Base-by-base conservation (phyloP, 2,888 invertebrate species). In the Belgica antarctica region DNA sequence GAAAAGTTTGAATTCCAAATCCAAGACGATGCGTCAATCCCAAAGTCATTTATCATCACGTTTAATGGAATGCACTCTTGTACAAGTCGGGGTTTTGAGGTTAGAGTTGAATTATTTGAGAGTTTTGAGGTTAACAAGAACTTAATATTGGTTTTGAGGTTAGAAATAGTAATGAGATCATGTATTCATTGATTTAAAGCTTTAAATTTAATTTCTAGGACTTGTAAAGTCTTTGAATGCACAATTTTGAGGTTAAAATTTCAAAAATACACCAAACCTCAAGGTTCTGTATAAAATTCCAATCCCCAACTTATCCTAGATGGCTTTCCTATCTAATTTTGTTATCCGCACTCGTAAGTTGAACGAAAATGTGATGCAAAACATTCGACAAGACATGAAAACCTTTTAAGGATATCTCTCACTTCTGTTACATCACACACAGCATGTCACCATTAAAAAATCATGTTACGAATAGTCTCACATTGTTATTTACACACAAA, bases 361-460 rank as follows among this genome's bases (percentile, higher is more conserved):
- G 59, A 59, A 59, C 3, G 25, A 15, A 59, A 59, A 59, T 25
- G 8, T 59, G 25, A 59, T 59, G 59, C 25, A 2, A 59, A 59
- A 59, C 59, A 46, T 46, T 8, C 34, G 46, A 46, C 46, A 46
- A 5, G 34, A 31, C 5, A 52, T 52, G 52, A 22, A 52, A 52
- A 59, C 59, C 59, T 59, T 59, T 59, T 59, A 59, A 59, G 59
- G 59, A 57, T 57, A 27, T 27, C n/a, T 59, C 59, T 24, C 27
- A 59, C 59, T 59, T 59, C 25, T 59, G 59, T 27, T 59, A 27
- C 25, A 27, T 22, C 17, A 27, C 59, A 15, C 46, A 59, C 59
- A 59, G 25, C 59, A 59, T 59, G 59, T 59, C 25, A 25, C 25
- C 24, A 59, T 24, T 5, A 59, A 12, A 24, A 59, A 52, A 52